These are phyloP conservation scores for Gila robusta DNA, from an alignment of 2,797 vertebrate genomes.

Conservation along the genomic window DNA sequence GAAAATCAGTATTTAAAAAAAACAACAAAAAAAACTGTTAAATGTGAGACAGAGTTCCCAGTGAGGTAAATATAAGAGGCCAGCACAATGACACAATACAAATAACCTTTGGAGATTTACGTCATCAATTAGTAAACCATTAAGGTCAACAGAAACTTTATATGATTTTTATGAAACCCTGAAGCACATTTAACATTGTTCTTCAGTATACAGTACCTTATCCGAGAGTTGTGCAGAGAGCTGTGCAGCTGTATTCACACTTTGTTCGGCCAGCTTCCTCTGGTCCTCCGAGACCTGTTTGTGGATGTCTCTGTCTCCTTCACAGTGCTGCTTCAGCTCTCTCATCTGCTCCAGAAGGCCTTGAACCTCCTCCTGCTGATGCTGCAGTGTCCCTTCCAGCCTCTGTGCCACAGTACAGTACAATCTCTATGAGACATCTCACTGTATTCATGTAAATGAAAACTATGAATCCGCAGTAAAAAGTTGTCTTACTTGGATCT, in stretches of 20 bases:
- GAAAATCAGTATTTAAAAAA: neutral
- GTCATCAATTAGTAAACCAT: neutral
- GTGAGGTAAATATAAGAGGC: neutral
- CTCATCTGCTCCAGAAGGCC: constrained; percentile 58
- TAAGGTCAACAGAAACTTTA: neutral
- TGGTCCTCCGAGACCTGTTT: constrained; percentile 57
- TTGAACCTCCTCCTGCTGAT: constrained; percentile 63
- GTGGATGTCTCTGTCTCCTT: constrained; percentile 54
- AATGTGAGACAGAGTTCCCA: neutral
- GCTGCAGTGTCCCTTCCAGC: constrained; percentile 68
- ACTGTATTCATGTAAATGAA: neutral
- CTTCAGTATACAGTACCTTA: constrained; percentile 66
- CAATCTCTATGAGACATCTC: neutral
- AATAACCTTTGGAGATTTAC: neutral
- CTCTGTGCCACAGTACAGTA: constrained; percentile 57
- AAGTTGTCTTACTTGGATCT: constrained; percentile 79
- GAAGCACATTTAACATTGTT: neutral
- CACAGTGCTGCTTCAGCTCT: constrained; percentile 60
- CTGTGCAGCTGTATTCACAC: constrained; percentile 62
- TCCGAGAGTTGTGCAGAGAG: constrained; percentile 69
- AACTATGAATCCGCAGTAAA: neutral
- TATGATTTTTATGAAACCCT: neutral
- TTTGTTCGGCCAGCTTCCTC: constrained; percentile 65
- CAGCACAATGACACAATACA: neutral
- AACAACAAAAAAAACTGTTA: too few relatives aligned